Base-by-base conservation (phyloP, 2,888 invertebrate genomes). In the Cheilosia urbana region DNA sequence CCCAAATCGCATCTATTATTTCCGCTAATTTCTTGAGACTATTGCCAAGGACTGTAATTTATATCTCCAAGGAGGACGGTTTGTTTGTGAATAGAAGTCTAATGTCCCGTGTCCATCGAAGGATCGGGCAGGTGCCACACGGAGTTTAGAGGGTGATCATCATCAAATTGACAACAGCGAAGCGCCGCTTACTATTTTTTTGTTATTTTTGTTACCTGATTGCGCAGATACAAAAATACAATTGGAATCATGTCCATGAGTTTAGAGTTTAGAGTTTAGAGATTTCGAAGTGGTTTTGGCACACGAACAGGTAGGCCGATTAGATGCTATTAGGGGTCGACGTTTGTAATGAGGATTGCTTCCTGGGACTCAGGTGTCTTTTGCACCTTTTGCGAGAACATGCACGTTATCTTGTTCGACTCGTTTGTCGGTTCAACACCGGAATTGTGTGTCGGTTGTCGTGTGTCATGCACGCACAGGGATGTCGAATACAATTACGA, bases 31-130 rank as follows among this genome's bases (percentile, higher is more conserved):
- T 80, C 55, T 73, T 11, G 65, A 60, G 49, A 69, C 75, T 71
- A 71, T 83, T 73, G 57, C 42, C 45, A 71, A 55, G 42, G 63
- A 19, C 81, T 80, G 72, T 85, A 85, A 85, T 77, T 85, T 85
- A 69, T 75, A 17, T 49, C 60, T 15, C 53, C 6, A 60, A 75
- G 62, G 68, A 42, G 84, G 79, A 79, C 15, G 76, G 76, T 72
- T 85, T 85, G 76, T 85, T 85, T 85, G 85, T 80, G 85, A 85
- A 85, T 81, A 85, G 85, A 76, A 34, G 66, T 81, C 79, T 81
- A 80, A 80, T 85, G 85, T 85, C 77, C 75, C 81, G 72, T 81
- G 81, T 81, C 71, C 69, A 60, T 77, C 71, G 55, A 65, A 75
- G 19, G 63, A 42, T 45, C 19, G 60, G 71, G 85, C 85, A 85